Percentiles rank a stretch among this genome's conserved stretches.
phyloP scores from a whole-genome alignment of 1,140 invertebrate species.

The Dendroctonus valens region DNA sequence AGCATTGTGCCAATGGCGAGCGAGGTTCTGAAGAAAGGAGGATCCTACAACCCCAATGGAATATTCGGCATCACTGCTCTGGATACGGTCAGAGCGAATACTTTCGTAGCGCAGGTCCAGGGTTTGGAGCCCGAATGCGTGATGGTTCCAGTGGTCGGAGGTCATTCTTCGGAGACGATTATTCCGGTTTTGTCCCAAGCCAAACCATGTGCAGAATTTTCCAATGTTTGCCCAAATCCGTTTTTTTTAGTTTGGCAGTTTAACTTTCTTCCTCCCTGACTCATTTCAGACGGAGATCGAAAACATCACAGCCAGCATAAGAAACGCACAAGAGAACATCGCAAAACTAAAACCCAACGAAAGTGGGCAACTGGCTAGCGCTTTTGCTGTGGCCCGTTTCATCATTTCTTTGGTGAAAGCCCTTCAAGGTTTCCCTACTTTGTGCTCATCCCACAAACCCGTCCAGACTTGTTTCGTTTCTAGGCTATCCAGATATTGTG shows the following conservation, averaged over 20 bases:
- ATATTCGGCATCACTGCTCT: constrained; percentile 79
- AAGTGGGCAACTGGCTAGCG: constrained; percentile 52
- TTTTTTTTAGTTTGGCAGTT: constrained; percentile 3
- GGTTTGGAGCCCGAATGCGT: constrained; percentile 65
- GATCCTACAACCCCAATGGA: constrained; percentile 64
- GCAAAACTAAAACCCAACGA: constrained; percentile 37
- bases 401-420: constrained; percentile 58
- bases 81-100: constrained; percentile 74
- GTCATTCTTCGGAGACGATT: constrained; percentile 74
- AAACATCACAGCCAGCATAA: constrained; percentile 48
- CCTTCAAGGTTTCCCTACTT: constrained; percentile 18
- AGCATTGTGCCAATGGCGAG: constrained; percentile 58
- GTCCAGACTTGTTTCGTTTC: constrained; percentile 35
- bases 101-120: constrained; percentile 60
- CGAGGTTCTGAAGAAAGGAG: constrained; percentile 59
- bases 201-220: constrained; percentile 55
- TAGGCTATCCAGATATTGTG: constrained; percentile 52
- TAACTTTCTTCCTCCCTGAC: background rate
- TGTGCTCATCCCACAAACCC: background rate
- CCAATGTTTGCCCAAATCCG: constrained; percentile 33
- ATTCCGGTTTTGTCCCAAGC: constrained; percentile 78
- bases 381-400: constrained; percentile 58
- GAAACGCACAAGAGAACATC: constrained; percentile 45
- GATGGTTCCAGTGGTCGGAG: constrained; percentile 79
- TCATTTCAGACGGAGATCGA: constrained; percentile 50